A percentile compares a stretch with the other conserved stretches of the same genome.
These are phyloP conservation scores for Pristionchus exspectatus DNA, from an alignment of 2,888 invertebrate species.

Conservation along the genomic window DNA sequence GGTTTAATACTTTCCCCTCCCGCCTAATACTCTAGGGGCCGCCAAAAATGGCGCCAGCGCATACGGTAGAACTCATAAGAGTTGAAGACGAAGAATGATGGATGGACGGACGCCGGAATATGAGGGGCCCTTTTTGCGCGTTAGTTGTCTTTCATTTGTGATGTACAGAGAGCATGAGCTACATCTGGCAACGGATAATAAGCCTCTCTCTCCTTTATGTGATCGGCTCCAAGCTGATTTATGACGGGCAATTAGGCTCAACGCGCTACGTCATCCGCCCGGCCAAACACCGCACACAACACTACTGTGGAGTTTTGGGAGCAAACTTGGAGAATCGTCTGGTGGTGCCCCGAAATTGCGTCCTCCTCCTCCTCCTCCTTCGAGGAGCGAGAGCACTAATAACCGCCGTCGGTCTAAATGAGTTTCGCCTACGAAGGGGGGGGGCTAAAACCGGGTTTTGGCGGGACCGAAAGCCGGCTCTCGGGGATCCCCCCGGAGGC, in stretches of 20 bases:
- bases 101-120: neutral
- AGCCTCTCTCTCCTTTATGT: neutral
- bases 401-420: neutral
- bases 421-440: neutral
- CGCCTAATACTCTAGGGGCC: conserved; percentile 17
- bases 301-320: neutral
- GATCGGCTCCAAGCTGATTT: neutral
- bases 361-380: neutral
- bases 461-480: neutral
- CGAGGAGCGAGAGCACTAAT: neutral
- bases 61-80: conserved; percentile 30
- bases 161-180: neutral
- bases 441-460: neutral
- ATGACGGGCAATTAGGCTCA: neutral
- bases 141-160: neutral
- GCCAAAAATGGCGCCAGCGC: neutral
- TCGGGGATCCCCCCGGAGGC: neutral
- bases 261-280: neutral
- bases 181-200: neutral
- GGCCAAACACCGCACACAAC: neutral
- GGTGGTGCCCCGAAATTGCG: neutral
- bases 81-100: neutral
- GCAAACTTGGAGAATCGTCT: neutral
- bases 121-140: neutral
- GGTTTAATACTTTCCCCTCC: neutral